A percentile compares a stretch with the other conserved stretches of the same genome.
These are phyloP conservation scores for Baccha elongata DNA, from an alignment of 2,888 invertebrate species.

Conservation along the genomic window DNA sequence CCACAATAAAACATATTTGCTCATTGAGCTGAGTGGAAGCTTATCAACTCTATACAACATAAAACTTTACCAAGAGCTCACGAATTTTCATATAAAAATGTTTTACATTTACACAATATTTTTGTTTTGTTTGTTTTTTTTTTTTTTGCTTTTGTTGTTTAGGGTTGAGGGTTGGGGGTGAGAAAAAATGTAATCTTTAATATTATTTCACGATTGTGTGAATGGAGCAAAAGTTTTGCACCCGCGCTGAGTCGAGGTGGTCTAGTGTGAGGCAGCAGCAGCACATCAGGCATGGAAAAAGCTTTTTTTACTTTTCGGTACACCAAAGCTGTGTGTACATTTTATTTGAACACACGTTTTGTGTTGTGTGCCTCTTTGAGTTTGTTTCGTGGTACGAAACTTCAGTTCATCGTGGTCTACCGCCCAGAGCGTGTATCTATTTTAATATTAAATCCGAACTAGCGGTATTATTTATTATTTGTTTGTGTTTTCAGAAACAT, in stretches of 20 bases:
- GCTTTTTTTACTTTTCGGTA: slow-evolving; percentile 45
- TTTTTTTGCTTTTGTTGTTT: slow-evolving; percentile 13
- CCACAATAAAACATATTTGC: slow-evolving; percentile 14
- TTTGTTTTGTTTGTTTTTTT: slow-evolving; percentile 9
- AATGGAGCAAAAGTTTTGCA: slow-evolving; percentile 38
- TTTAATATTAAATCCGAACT: not conserved
- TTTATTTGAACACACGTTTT: slow-evolving; percentile 48
- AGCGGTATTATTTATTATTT: slow-evolving; percentile 42
- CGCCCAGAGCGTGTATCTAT: slow-evolving; percentile 50
- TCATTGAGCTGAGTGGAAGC: slow-evolving; percentile 70
- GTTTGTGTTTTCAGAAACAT: slow-evolving; percentile 34
- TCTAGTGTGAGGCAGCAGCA: not conserved
- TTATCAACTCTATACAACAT: slow-evolving; percentile 70
- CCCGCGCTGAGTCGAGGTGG: not conserved
- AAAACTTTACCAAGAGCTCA: slow-evolving; percentile 71
- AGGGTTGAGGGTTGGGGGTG: slow-evolving; percentile 54
- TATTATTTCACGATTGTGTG: slow-evolving; percentile 44
- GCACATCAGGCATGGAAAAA: slow-evolving; percentile 2
- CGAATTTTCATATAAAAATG: slow-evolving; percentile 59
- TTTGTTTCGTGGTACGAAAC: slow-evolving; percentile 49
- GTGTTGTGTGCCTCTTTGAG: slow-evolving; percentile 57
- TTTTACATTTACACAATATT: slow-evolving; percentile 54
- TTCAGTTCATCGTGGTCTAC: slow-evolving; percentile 68
- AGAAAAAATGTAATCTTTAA: slow-evolving; percentile 39
- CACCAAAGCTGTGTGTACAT: slow-evolving; percentile 57